Conservation (phyloP, 2,113 vertebrate genomes). For the Rhea pennata region DNA sequence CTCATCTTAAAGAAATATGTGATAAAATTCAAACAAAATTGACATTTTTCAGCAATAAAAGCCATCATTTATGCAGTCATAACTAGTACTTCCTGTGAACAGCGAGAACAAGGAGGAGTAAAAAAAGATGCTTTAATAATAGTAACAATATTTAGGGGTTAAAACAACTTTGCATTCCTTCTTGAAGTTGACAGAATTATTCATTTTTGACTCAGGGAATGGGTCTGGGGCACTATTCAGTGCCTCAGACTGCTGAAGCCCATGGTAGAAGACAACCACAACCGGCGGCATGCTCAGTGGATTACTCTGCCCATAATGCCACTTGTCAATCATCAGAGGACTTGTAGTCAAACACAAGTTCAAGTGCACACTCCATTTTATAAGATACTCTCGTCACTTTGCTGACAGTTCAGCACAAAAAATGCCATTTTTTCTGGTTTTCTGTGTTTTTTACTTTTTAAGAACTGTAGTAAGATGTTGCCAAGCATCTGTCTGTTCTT, state of each 20-base stretch:
- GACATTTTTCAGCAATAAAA: neutral
- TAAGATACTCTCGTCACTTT: neutral
- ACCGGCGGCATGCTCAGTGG: neutral
- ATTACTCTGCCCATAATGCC: neutral
- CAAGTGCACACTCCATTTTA: neutral
- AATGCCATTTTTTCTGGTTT: fast-evolving
- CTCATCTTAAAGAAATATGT: neutral
- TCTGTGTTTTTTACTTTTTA: neutral
- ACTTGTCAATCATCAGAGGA: neutral
- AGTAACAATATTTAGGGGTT: neutral
- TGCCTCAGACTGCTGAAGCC: neutral
- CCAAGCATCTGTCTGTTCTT: neutral
- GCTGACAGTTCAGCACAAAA: neutral
- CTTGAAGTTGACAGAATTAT: neutral
- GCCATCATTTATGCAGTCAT: neutral
- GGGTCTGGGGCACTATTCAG: neutral
- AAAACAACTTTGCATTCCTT: neutral
- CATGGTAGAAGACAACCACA: neutral
- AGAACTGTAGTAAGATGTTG: neutral
- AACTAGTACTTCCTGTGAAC: neutral
- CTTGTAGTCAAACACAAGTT: neutral
- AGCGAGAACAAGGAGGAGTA: neutral
- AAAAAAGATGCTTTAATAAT: neutral
- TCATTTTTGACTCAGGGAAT: neutral
- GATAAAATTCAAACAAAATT: neutral